Evolutionary conservation across 2,888 invertebrate genomes (phyloP).

Genomic region (Dasypogon diadema): DNA sequence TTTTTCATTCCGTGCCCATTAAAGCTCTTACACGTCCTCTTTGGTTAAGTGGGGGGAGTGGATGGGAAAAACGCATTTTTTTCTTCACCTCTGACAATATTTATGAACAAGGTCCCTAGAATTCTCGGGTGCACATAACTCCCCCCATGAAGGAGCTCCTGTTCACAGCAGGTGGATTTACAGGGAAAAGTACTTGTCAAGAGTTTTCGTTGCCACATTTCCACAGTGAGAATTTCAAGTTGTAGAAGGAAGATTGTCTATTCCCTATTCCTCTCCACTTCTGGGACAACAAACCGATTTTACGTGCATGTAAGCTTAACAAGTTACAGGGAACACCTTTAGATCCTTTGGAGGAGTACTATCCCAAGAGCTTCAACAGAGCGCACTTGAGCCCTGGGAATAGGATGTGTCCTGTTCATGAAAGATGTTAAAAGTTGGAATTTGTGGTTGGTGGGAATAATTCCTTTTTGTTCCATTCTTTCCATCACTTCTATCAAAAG

Average conservation of each 20-base stretch:
- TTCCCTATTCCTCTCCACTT: constrained; percentile 10
- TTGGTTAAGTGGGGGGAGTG: not conserved
- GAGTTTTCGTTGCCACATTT: constrained; percentile 12
- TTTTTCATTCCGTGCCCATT: constrained; percentile 20
- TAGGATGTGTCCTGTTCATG: not conserved
- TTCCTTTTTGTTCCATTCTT: not conserved
- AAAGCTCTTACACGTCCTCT: constrained; percentile 5
- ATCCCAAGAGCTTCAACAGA: not conserved
- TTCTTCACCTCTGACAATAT: constrained; percentile 30
- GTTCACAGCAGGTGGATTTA: constrained; percentile 47
- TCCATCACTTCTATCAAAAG: constrained; percentile 20
- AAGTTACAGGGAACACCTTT: constrained; percentile 35
- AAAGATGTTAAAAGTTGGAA: constrained; percentile 29
- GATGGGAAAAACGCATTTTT: constrained; percentile 13
- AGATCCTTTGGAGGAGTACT: not conserved
- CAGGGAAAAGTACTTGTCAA: constrained; percentile 47
- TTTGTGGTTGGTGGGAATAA: constrained; percentile 4
- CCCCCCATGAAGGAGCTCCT: constrained; percentile 10
- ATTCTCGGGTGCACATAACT: constrained; percentile 29
- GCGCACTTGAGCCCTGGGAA: not conserved
- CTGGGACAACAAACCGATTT: constrained; percentile 48
- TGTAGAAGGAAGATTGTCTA: constrained; percentile 6
- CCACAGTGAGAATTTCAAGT: not conserved
- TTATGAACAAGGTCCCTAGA: constrained; percentile 25
- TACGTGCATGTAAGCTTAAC: constrained; percentile 45